Evolutionary conservation across 2,113 vertebrate species (phyloP), one percentile per base, ranked within the genome.

Genomic region (Hyla sarda): DNA sequence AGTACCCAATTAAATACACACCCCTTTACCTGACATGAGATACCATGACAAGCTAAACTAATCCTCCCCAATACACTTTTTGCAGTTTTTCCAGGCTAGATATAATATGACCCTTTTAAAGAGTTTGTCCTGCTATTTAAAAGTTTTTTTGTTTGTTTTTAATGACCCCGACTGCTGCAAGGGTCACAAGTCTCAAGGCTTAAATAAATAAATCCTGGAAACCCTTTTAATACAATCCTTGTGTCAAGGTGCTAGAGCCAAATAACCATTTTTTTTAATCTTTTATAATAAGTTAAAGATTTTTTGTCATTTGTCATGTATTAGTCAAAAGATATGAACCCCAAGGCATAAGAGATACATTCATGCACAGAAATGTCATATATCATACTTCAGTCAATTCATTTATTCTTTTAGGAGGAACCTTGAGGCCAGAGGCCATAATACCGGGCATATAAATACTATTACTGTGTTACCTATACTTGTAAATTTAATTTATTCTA

Each of bases 251-350:
- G 54, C 21, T 6, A 56, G 13, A 2, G 12, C 16, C 50, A 52
- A 52, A 19, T 56, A 56, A 56, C 4, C n/a, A n/a, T n/a, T n/a
- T n/a, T n/a, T n/a, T n/a, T n/a, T n/a, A 41, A 41, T 8, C 8
- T 56, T 16, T 52, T 76, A 17, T 52, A n/a, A 52, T 21, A 30
- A 19, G 48, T 76, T 76, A 50, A 76, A 52, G n/a, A 8, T 16
- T 25, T 13, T 30, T 32, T 54, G 47, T 17, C 23, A 19, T 52
- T 52, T 76, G 12, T 52, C 28, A 30, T 76, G 54, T 2, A 30
- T 50, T 76, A 50, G 32, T 77, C 48, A 52, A 77, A 77, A 54
- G 25, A 77, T 11, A 52, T 17, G n/a, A 52, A 30, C 74, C 74
- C 74, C 17, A 30, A 21, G 74, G 74, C 48, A 54, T 50, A 17